Evolutionary conservation across 1,140 invertebrate genomes (phyloP), one percentile per base, ranked within the genome.

Genomic region (Hormaphis cornu): DNA sequence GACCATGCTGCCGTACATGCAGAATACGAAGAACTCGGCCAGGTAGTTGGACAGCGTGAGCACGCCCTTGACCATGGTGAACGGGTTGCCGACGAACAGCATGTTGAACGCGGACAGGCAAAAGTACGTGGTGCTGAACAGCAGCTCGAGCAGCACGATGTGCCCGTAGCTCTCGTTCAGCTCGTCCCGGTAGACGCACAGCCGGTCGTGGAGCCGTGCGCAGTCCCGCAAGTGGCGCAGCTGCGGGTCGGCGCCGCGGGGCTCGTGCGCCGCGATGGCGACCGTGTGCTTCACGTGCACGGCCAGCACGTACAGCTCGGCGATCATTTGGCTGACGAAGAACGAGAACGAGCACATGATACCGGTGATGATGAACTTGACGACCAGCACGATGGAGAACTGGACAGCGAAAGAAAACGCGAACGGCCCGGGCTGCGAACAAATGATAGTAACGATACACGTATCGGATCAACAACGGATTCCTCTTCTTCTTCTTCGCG

Each of bases 1-100:
- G 28, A 54, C 52, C 52, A 54, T 54, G 10, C 52, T 54, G 30
- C 52, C 52, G 10, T 35, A 54, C 52, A 54, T 54, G 52, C 52
- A 54, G 18, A 54, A 54, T 18, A 54, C 35, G 28, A 54, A 54
- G 8, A 54, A 18, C 10, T 54, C 52, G 18, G 52, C n/a, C 18
- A 54, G 5, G 18, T 54, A 54, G n/a, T 54, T 54, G 52, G 28
- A 20, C 1, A 54, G 9, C 4, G 52, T 54, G 28, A 54, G 4
- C 30, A 54, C 28, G 1, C 52, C 52, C 24, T 54, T 54, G 52
- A 33, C 52, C n/a, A 54, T 54, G 1, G 35, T 18, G 18, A 54
- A 54, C 28, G 10, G 9, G 52, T 54, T 54, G 52, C 52, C 52
- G 28, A 54, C 52, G 18, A 54, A 54, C 7, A 54, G 30, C 52